Evolutionary conservation across 2,888 invertebrate species (phyloP), one percentile per base, ranked within the genome.

Genomic region (Parasteatoda lunata): DNA sequence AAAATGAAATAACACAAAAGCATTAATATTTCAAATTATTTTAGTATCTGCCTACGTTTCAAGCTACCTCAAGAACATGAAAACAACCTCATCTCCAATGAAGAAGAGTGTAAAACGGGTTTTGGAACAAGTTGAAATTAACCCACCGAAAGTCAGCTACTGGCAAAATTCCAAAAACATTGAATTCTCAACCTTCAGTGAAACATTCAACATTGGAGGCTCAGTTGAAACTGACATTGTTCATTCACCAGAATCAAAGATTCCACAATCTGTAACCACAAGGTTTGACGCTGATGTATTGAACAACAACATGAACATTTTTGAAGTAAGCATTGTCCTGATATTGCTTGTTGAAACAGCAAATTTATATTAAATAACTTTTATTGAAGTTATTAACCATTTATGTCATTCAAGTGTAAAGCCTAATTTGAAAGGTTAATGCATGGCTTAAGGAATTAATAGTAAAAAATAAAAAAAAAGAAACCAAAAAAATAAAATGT

Each of bases 91-190:
- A 75, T 90, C 90, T 45, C 97, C 97, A 0, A 95, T 95, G 66
- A 95, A 96, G 88, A 95, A 96, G 64, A 96, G 96, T 91, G 95
- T 97, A 68, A 97, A 97, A 91, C 95, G 95, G 79, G 93, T 98
- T 30, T 93, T 98, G 4, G 94, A 96, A 0, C 96, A 97, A 89
- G 95, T 95, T 88, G 94, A 94, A 89, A 94, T 94, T 30, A 94
- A 95, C n/a, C 96, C 97, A 91, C 98, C 97, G 91, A 95, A 95
- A 90, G 94, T 95, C 59, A 97, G 98, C 91, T 94, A 96, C 80
- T 93, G 97, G 84, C 97, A 97, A 93, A 98, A 96, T 92, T 98
- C 98, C 0, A 94, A 96, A 59, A 97, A 97, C 92, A 96, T 96
- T 91, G 98, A 98, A 91, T 9, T 87, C n/a, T 96, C 97, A 9